Evolutionary conservation across 2,888 invertebrate species (phyloP), one percentile per base, ranked within the genome.

Genomic region (Parapristionchus giblindavisi): DNA sequence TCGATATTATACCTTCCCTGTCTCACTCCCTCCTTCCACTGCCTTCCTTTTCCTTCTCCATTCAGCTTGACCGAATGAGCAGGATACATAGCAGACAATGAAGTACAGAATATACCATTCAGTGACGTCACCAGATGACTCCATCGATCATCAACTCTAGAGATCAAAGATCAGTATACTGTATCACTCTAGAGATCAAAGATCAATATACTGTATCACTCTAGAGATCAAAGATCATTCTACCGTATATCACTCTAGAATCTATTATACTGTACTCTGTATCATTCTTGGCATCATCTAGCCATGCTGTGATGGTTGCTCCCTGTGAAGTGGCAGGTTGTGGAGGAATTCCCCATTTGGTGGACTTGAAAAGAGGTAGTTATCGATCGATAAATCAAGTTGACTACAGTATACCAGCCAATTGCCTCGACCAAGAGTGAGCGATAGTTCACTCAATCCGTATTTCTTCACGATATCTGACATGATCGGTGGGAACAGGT

Each of bases 51-150:
- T 17, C 17, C 52, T 34, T 32, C 65, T 36, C 66, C 27, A 0
- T 54, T n/a, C n/a, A n/a, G n/a, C n/a, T n/a, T n/a, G n/a, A n/a
- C n/a, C n/a, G n/a, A n/a, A n/a, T n/a, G n/a, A n/a, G n/a, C n/a
- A n/a, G 61, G 34, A n/a, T 68, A 93, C 81, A 98, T 93, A 88
- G 96, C 96, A 89, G 97, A 96, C 17, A 99, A 90, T 1, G 98
- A 98, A 17, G 97, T 94, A 90, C 99, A 99, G 77, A 99, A 92
- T 6, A 98, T 91, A 1, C 99, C 99, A 27, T 97, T 95, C 52
- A 99, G 91, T 0, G 95, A 93, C 87, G 94, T 94, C 70, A 94
- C 93, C 43, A 99, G 90, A 83, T 93, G 92, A 85, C 92, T 92
- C 98, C 98, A 99, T 63, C 82, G 92, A 66, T 91, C 90, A 88